These are phyloP conservation scores for Phymorhynchus buccinoides DNA, from an alignment of 1,140 invertebrate genomes.

Conservation along the genomic window DNA sequence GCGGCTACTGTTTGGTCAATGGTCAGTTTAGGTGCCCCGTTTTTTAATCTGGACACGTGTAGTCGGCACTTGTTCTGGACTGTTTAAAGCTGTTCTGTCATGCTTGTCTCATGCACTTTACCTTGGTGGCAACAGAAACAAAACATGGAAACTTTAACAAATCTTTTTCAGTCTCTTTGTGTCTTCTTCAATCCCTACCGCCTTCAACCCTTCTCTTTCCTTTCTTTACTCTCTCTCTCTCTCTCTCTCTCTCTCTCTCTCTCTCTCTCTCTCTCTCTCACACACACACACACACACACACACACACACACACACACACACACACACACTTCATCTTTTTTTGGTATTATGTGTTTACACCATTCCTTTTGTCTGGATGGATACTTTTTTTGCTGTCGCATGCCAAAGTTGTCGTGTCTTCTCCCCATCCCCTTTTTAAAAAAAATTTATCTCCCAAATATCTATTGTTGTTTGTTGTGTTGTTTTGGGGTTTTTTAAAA, in stretches of 20 bases:
- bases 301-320: background rate
- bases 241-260: constrained; percentile 27
- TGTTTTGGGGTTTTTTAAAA: too few relatives aligned
- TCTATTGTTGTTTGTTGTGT: too few relatives aligned
- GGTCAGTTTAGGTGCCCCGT: too few relatives aligned
- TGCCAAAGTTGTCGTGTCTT: constrained; percentile 6
- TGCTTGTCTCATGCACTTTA: too few relatives aligned
- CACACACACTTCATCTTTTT: background rate
- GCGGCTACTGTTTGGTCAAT: too few relatives aligned
- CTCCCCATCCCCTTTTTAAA: background rate
- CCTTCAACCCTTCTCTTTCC: background rate
- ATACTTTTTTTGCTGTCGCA: background rate
- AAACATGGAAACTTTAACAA: too few relatives aligned
- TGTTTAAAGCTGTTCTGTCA: too few relatives aligned
- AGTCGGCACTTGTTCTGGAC: too few relatives aligned
- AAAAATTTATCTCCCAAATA: background rate
- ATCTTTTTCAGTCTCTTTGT: background rate
- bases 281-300: background rate
- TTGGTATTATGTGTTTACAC: background rate
- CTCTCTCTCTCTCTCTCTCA: constrained; percentile 32
- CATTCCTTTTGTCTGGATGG: background rate
- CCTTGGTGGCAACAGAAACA: too few relatives aligned
- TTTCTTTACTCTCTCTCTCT: too few relatives aligned
- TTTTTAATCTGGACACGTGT: too few relatives aligned
- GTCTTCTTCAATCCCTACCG: background rate